These are phyloP conservation scores for Volucella inflata DNA, from an alignment of 2,888 invertebrate genomes.

Conservation along the genomic window DNA sequence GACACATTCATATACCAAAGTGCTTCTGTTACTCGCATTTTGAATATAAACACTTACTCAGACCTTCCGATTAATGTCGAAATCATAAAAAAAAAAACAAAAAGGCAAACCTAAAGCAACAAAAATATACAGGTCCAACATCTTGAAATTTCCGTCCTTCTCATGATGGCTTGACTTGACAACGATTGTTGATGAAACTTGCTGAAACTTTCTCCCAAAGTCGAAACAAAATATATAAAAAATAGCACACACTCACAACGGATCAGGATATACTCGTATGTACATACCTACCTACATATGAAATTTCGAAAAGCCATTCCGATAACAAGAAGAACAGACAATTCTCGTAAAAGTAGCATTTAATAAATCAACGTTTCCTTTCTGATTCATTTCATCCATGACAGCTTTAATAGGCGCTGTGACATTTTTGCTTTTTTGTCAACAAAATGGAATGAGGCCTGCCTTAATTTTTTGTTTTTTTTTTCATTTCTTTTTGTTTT, in stretches of 20 bases:
- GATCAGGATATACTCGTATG: too few relatives aligned
- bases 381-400: conserved; percentile 73
- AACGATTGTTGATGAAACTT: conserved; percentile 69
- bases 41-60: conserved; percentile 43
- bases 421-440: conserved; percentile 62
- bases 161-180: conserved; percentile 58
- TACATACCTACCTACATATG: conserved; percentile 22
- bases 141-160: conserved; percentile 36
- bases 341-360: conserved; percentile 71
- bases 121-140: conserved; percentile 25
- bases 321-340: conserved; percentile 48
- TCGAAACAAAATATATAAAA: conserved; percentile 34
- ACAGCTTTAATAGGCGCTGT: conserved; percentile 71
- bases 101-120: not conserved
- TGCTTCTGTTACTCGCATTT: conserved; percentile 25
- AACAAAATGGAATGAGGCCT: conserved; percentile 34
- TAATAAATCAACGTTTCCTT: conserved; percentile 73
- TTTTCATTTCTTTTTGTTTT: conserved; percentile 18
- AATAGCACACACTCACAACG: not conserved
- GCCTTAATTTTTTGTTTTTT: conserved; percentile 1
- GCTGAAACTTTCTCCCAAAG: conserved; percentile 48
- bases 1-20: conserved; percentile 40
- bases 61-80: conserved; percentile 32
- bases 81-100: conserved; percentile 22
- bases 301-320: conserved; percentile 51